phyloP scores from a whole-genome alignment of 2,113 vertebrate species.

The Mellivora capensis region DNA sequence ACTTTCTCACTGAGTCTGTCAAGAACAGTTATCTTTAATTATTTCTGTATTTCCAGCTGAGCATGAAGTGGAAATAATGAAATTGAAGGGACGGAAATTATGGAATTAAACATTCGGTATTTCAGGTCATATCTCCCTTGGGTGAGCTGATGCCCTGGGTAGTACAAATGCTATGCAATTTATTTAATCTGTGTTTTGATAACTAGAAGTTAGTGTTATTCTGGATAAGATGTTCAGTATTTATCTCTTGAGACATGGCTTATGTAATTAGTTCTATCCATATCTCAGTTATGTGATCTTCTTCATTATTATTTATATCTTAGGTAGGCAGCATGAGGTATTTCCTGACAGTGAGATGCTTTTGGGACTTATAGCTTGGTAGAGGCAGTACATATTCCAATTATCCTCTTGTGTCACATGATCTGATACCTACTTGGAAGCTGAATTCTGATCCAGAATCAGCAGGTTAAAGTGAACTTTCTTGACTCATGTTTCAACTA shows the following conservation, averaged over 20 bases:
- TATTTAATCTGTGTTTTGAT: background rate
- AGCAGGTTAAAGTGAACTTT: background rate
- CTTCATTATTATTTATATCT: background rate
- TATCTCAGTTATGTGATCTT: background rate
- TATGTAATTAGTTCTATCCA: background rate
- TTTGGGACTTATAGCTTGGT: background rate
- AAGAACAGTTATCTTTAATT: background rate
- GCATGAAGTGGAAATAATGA: background rate
- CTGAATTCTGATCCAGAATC: background rate
- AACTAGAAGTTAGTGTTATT: conserved; percentile 9
- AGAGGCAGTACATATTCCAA: background rate
- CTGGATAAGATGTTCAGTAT: background rate
- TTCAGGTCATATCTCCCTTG: background rate
- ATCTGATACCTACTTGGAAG: background rate
- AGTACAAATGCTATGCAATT: background rate
- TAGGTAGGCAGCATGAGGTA: background rate
- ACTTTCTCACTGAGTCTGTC: background rate
- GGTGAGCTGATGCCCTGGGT: background rate
- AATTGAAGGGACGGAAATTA: background rate
- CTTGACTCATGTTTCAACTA: background rate
- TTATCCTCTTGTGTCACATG: background rate
- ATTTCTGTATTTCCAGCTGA: conserved; percentile 3
- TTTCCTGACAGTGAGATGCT: background rate
- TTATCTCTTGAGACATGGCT: background rate
- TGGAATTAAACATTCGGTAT: background rate